Evolutionary conservation across 2,113 vertebrate species (phyloP), one percentile per base, ranked within the genome.

Genomic region (Cheilinus undulatus): DNA sequence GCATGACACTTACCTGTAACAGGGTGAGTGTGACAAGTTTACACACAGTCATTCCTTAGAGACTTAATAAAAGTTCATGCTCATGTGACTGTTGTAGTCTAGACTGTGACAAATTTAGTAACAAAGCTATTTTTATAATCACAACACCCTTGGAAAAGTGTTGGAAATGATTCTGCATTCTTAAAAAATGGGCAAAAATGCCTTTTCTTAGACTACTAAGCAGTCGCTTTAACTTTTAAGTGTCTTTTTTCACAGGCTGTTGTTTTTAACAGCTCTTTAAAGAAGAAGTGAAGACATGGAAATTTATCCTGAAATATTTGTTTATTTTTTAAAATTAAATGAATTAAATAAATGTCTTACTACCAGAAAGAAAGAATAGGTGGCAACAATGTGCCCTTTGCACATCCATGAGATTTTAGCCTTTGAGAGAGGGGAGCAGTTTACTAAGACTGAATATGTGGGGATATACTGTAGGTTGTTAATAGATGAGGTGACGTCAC

Each of bases 1-100:
- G 87, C 96, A 97, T 24, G 97, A 98, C 92, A 98, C 97, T 1
- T 96, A 96, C 76, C 94, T 98, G 93, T 97, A 97, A 93, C 84
- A 13, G 54, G 32, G 19, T 36, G 11, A 75, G 24, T 56, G 28
- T 64, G 42, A n/a, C 23, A 30, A 20, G 61, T 73, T 78, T 57
- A 73, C 68, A 66, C 26, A 26, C 49, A 32, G 64, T 24, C 67
- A 45, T 69, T 78, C 51, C 57, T 42, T 2, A 20, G 17, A 28
- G 13, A 19, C 28, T 64, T 56, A 3, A 7, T 56, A 11, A n/a
- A n/a, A n/a, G n/a, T n/a, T n/a, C n/a, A n/a, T n/a, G n/a, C n/a
- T n/a, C n/a, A 56, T 13, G 22, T 9, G 54, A 23, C 61, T 8
- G 42, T 20, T 20, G 19, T 17, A 5, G 40, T 42, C 40, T 42